These are phyloP conservation scores for Orchesellides sinensis DNA, from an alignment of 2,888 invertebrate genomes.

Conservation along the genomic window DNA sequence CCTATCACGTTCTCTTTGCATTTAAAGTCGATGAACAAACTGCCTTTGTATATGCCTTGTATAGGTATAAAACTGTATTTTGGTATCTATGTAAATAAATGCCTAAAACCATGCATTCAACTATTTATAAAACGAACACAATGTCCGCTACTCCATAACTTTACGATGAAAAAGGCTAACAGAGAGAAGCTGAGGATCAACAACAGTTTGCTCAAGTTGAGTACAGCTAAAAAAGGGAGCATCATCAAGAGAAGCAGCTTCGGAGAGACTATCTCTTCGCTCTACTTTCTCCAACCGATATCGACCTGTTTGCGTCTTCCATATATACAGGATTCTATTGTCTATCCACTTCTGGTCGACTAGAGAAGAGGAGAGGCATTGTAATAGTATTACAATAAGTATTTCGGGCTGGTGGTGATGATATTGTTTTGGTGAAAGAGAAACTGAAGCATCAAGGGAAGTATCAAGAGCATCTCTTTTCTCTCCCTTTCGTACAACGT, in stretches of 20 bases:
- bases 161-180: not conserved
- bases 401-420: not conserved
- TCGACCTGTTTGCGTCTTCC: not conserved
- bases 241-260: not conserved
- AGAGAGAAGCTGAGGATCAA: not conserved
- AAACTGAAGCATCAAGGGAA: not conserved
- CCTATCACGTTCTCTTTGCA: not conserved
- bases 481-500: not conserved
- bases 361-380: not conserved
- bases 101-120: too few relatives aligned
- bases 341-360: not conserved
- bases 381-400: not conserved
- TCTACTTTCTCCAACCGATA: not conserved
- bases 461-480: not conserved
- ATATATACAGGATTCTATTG: not conserved
- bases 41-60: too few relatives aligned
- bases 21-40: not conserved
- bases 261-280: not conserved
- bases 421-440: slow-evolving; percentile 2
- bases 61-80: not conserved
- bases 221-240: not conserved
- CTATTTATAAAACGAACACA: too few relatives aligned
- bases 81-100: too few relatives aligned
- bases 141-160: not conserved
- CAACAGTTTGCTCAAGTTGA: not conserved